A percentile compares a stretch with the other conserved stretches of the same genome.
Conservation (phyloP, 2,888 invertebrate species). For the Diarsia brunnea region DNA sequence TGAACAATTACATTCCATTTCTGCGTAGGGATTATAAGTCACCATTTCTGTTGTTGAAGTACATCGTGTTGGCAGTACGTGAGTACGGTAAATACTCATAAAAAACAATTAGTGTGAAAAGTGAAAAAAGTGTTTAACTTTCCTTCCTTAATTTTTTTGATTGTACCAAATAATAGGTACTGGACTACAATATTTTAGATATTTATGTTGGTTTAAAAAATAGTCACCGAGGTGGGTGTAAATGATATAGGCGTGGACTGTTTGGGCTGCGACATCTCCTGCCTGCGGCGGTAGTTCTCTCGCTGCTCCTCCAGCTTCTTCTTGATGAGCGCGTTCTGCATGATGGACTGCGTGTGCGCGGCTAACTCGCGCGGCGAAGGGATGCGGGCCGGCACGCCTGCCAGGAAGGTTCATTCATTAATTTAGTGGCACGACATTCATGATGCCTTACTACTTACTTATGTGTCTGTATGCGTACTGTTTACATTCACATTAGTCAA, state of each 20-base stretch:
- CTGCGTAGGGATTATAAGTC: neutral
- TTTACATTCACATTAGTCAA: too few species aligned
- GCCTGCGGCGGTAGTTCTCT: constrained; percentile 95
- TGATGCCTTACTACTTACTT: too few species aligned
- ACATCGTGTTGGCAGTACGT: too few species aligned
- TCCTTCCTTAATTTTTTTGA: too few species aligned
- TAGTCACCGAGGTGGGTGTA: constrained; percentile 95
- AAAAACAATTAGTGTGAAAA: too few species aligned
- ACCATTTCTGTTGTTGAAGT: neutral
- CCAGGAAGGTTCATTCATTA: constrained; percentile 64
- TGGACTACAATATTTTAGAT: too few species aligned
- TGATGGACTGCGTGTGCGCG: constrained; percentile 96
- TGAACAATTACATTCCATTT: neutral
- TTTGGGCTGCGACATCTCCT: constrained; percentile 90
- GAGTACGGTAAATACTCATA: too few species aligned
- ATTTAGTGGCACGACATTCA: constrained; percentile 49
- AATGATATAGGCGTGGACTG: constrained; percentile 94
- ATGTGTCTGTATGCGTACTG: too few species aligned
- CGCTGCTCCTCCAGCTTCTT: constrained; percentile 97
- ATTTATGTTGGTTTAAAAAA: too few species aligned
- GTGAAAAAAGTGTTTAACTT: too few species aligned
- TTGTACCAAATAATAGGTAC: too few species aligned
- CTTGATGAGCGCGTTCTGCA: constrained; percentile 96
- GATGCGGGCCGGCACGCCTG: constrained; percentile 93
- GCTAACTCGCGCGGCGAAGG: constrained; percentile 96